Percentiles rank a stretch among this genome's conserved stretches.
Evolutionary conservation across 1,140 invertebrate genomes (phyloP).

Genomic region (Drosophila saltans): DNA sequence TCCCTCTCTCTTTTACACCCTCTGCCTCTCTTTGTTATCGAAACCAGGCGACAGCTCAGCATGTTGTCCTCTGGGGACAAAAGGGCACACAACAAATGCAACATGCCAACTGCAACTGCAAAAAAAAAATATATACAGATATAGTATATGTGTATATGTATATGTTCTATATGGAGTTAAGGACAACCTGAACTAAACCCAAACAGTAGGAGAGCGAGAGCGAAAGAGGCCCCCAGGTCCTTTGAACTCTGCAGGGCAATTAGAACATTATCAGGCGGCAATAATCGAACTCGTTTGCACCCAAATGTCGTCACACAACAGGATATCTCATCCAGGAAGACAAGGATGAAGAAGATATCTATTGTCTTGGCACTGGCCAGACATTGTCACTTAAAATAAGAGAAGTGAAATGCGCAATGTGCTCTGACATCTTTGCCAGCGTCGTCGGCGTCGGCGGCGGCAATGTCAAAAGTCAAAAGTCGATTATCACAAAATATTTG

Average conservation of each 20-base stretch:
- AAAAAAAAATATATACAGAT: constrained; percentile 21
- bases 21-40: background rate
- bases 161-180: background rate
- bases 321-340: constrained; percentile 17
- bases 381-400: constrained; percentile 10
- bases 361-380: constrained; percentile 12
- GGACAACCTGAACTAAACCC: constrained; percentile 5
- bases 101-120: constrained; percentile 39
- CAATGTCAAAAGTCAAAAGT: constrained; percentile 66
- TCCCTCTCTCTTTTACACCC: no score
- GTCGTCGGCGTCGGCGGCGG: constrained; percentile 29
- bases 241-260: constrained; percentile 65
- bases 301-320: constrained; percentile 65
- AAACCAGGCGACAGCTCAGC: constrained; percentile 38
- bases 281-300: constrained; percentile 78
- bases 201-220: background rate
- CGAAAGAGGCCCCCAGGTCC: background rate
- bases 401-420: background rate
- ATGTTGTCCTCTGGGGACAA: constrained; percentile 48
- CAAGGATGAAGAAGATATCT: background rate
- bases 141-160: background rate
- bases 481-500: constrained; percentile 75
- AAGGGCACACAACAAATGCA: constrained; percentile 36
- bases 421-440: constrained; percentile 15
- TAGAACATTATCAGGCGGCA: constrained; percentile 79